These are phyloP conservation scores for Isaurus tuberculatus DNA, from an alignment of 92 coral and sea anemone species.

Conservation along the genomic window DNA sequence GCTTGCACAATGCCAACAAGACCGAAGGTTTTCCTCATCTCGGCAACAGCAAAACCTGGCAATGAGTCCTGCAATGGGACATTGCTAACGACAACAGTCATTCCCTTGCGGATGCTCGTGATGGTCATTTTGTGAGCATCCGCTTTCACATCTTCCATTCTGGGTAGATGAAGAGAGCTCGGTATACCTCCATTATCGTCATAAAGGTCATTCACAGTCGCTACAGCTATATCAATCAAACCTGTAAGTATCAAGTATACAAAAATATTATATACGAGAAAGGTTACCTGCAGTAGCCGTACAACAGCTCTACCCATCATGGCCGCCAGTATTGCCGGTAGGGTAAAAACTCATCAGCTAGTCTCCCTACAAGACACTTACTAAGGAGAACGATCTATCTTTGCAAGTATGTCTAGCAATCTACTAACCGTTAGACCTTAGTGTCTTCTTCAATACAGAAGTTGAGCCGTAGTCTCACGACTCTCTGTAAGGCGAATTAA, in stretches of 20 bases:
- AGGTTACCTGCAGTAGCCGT: no score
- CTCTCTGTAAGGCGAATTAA: no score
- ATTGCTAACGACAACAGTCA: constrained; percentile 74
- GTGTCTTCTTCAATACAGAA: no score
- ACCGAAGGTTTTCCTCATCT: constrained; percentile 93
- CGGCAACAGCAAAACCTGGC: constrained; percentile 87
- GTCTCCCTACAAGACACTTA: no score
- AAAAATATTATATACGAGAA: background rate
- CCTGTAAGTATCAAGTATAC: constrained; percentile 58
- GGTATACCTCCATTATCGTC: constrained; percentile 98
- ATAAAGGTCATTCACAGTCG: constrained; percentile 93
- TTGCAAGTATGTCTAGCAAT: no score
- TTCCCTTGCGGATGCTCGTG: constrained; percentile 76
- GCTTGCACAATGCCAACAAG: constrained; percentile 84
- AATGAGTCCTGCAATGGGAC: constrained; percentile 60
- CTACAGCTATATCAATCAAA: constrained; percentile 92
- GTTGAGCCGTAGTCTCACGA: no score
- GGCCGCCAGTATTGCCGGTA: no score
- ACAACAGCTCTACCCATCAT: no score
- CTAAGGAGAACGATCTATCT: no score
- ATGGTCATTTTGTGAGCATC: constrained; percentile 89
- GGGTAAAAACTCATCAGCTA: no score
- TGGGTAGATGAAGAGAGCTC: constrained; percentile 75
- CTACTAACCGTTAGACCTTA: no score
- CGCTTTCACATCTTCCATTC: constrained; percentile 89